Percentiles rank a stretch among this genome's conserved stretches.
These are phyloP conservation scores for Porites cylindrica DNA, from an alignment of 92 coral and sea anemone genomes.

Conservation along the genomic window DNA sequence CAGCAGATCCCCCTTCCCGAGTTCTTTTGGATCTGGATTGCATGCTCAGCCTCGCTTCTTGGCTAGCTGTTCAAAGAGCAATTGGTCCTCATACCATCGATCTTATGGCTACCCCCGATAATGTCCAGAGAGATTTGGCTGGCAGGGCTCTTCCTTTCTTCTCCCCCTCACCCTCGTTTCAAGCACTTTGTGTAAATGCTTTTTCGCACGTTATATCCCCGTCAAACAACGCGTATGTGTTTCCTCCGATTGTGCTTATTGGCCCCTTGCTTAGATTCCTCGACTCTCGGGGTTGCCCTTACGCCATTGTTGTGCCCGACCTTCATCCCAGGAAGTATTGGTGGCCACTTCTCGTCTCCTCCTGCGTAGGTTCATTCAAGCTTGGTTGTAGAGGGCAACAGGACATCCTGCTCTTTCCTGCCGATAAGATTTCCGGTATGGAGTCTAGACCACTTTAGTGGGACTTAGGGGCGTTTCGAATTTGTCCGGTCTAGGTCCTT, in stretches of 20 bases:
- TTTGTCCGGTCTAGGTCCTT: neutral
- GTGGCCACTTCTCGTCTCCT: neutral
- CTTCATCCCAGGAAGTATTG: neutral
- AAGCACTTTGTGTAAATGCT: neutral
- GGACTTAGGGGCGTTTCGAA: neutral
- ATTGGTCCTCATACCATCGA: constrained; percentile 28
- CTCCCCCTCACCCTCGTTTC: neutral
- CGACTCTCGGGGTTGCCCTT: neutral
- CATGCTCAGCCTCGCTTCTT: neutral
- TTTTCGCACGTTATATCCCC: neutral
- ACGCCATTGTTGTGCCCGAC: neutral
- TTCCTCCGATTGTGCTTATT: neutral
- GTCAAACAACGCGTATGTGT: neutral
- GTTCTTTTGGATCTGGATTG: no score
- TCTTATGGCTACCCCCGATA: constrained; percentile 21
- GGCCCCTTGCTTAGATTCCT: neutral
- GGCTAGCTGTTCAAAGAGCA: neutral
- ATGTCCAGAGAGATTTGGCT: constrained; percentile 16
- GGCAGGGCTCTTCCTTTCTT: constrained; percentile 18
- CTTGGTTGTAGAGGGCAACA: constrained; percentile 26
- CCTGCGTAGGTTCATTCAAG: neutral
- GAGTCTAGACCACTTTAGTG: neutral
- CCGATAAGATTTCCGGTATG: neutral
- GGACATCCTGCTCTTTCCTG: neutral
- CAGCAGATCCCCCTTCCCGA: constrained; percentile 14